Percentiles rank a stretch among this genome's conserved stretches.
Evolutionary conservation across 2,797 vertebrate species (phyloP).

Genomic region (Cuniculus paca): DNA sequence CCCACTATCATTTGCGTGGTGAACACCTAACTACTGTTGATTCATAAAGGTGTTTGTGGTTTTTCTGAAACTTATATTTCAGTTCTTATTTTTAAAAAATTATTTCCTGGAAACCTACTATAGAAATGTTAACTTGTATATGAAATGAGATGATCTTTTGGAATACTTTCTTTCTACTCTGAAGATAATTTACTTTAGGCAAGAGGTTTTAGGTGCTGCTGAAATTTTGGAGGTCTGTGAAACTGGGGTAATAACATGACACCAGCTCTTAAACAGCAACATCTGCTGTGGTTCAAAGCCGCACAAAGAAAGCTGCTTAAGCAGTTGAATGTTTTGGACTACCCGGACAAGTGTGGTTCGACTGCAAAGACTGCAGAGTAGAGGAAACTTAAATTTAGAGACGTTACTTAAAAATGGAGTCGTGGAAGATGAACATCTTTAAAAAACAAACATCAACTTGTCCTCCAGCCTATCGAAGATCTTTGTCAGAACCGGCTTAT

Average conservation of each 20-base stretch:
- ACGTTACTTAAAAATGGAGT: conserved; percentile 67
- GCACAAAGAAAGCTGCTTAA: conserved; percentile 74
- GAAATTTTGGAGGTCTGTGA: conserved; percentile 77
- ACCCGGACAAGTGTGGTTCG: conserved; percentile 74
- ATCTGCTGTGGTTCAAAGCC: conserved; percentile 80
- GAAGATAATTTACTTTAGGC: conserved; percentile 66
- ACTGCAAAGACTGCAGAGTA: conserved; percentile 59
- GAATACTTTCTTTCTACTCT: conserved; percentile 56
- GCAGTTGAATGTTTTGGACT: conserved; percentile 80
- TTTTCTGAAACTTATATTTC: conserved; percentile 86
- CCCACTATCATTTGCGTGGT: conserved; percentile 78
- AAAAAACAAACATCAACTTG: conserved; percentile 83
- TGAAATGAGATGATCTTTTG: conserved; percentile 81
- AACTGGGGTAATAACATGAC: conserved; percentile 78
- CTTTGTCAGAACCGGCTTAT: conserved; percentile 87
- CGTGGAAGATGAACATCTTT: conserved; percentile 87
- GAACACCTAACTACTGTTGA: conserved; percentile 84
- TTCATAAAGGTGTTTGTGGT: conserved; percentile 81
- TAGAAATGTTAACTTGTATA: conserved; percentile 79
- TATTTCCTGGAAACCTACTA: conserved; percentile 87
- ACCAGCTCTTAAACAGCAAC: conserved; percentile 82
- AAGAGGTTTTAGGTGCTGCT: conserved; percentile 70
- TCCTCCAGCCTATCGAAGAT: conserved; percentile 86
- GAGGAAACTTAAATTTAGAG: conserved; percentile 59
- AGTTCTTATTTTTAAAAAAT: conserved; percentile 74